Evolutionary conservation across 2,797 vertebrate species (phyloP).

Genomic region (Sternotherus odoratus): DNA sequence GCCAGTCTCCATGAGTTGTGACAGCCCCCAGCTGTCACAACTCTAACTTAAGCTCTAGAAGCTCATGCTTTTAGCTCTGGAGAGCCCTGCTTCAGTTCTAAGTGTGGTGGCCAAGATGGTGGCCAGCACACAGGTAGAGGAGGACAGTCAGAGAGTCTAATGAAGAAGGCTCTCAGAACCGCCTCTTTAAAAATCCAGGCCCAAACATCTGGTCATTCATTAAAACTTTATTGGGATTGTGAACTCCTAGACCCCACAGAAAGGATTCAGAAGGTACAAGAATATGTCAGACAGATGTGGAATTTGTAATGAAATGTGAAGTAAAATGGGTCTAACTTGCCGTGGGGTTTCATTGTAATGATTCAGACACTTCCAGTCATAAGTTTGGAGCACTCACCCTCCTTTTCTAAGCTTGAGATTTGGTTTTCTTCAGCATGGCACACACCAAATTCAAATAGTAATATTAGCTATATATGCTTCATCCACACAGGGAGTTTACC

Average conservation of each 20-base stretch:
- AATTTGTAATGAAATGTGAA: not conserved
- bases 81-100: not conserved
- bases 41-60: not conserved
- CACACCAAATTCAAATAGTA: constrained; percentile 13
- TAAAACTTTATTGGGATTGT: not conserved
- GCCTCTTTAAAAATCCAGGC: not conserved
- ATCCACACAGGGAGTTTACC: not conserved
- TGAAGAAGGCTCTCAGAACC: not conserved
- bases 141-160: not conserved
- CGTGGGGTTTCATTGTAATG: not conserved
- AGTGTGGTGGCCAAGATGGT: not conserved
- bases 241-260: not conserved
- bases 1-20: not conserved
- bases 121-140: not conserved
- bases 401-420: not conserved
- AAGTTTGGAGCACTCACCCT: not conserved
- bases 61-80: not conserved
- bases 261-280: not conserved
- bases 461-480: not conserved
- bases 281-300: not conserved
- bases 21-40: not conserved
- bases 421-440: constrained; percentile 2
- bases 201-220: not conserved
- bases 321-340: not conserved
- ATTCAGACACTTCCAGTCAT: not conserved